Evolutionary conservation across 2,113 vertebrate genomes (phyloP).

Genomic region (Ardeotis arabs): DNA sequence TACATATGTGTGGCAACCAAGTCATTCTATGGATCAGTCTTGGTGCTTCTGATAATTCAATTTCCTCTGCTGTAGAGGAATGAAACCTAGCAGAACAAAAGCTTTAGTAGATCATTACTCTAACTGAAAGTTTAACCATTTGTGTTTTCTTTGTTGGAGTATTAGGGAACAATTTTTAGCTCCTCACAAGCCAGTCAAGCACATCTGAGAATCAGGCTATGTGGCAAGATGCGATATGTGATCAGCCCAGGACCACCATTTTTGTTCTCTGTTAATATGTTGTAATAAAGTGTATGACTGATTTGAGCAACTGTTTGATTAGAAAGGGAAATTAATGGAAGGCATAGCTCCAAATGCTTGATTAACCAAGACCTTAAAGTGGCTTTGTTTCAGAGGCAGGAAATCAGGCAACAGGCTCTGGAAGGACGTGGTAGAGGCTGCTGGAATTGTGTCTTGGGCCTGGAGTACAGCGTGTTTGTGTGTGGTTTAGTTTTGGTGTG

Average conservation of each 20-base stretch:
- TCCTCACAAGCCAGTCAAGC: neutral
- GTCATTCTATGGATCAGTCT: neutral
- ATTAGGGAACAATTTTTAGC: neutral
- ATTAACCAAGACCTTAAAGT: neutral
- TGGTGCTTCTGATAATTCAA: neutral
- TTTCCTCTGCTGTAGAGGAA: neutral
- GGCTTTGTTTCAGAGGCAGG: neutral
- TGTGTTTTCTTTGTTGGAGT: neutral
- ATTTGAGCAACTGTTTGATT: neutral
- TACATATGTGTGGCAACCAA: neutral
- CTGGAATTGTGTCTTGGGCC: neutral
- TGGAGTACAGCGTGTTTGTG: fast-evolving
- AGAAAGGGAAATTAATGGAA: neutral
- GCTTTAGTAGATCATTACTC: neutral
- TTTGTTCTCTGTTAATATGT: neutral
- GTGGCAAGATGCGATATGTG: neutral
- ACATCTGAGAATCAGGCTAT: neutral
- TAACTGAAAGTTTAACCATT: neutral
- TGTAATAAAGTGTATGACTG: neutral
- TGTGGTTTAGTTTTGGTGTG: neutral
- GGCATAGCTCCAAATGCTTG: neutral
- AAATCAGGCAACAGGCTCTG: neutral
- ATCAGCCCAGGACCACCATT: neutral
- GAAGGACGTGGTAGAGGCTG: neutral
- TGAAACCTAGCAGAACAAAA: neutral